A percentile compares a stretch with the other conserved stretches of the same genome.
phyloP scores from a whole-genome alignment of 2,888 invertebrate genomes.

The Athalia cordata region DNA sequence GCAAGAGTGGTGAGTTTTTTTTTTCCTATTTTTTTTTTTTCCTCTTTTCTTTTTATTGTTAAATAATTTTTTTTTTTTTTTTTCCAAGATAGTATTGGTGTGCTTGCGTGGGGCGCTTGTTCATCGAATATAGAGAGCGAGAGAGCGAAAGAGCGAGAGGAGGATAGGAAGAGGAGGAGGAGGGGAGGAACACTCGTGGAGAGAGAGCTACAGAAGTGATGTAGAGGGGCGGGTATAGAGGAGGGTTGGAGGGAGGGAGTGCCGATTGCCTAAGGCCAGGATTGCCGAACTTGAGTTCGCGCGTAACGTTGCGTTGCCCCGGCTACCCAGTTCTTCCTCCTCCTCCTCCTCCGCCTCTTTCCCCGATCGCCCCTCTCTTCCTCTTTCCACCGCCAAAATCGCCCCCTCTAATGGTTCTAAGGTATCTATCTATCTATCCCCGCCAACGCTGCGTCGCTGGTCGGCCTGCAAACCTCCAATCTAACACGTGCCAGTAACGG shows the following conservation, averaged over 20 bases:
- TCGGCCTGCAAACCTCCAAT: constrained; percentile 53
- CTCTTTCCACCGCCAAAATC: constrained; percentile 61
- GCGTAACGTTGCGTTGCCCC: constrained; percentile 74
- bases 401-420: constrained; percentile 66
- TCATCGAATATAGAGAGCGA: constrained; percentile 35
- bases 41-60: no score
- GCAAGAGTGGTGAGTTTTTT: constrained; percentile 49
- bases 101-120: constrained; percentile 46
- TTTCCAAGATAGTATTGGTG: constrained; percentile 39
- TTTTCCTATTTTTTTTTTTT: constrained; percentile 27
- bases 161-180: constrained; percentile 47
- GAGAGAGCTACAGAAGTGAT: constrained; percentile 46
- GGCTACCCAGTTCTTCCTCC: constrained; percentile 66
- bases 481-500: constrained; percentile 64
- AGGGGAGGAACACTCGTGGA: constrained; percentile 51
- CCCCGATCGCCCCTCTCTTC: constrained; percentile 75
- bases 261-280: constrained; percentile 74
- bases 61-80: no score
- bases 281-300: constrained; percentile 70
- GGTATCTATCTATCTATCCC: constrained; percentile 47
- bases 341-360: constrained; percentile 73
- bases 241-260: constrained; percentile 79
- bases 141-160: constrained; percentile 30
- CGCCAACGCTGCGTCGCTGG: no score
- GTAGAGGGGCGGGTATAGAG: constrained; percentile 69